phyloP scores from a whole-genome alignment of 30 jellyfish, hydroid and myxozoan genomes.

The Pseudorhiza aurosa region DNA sequence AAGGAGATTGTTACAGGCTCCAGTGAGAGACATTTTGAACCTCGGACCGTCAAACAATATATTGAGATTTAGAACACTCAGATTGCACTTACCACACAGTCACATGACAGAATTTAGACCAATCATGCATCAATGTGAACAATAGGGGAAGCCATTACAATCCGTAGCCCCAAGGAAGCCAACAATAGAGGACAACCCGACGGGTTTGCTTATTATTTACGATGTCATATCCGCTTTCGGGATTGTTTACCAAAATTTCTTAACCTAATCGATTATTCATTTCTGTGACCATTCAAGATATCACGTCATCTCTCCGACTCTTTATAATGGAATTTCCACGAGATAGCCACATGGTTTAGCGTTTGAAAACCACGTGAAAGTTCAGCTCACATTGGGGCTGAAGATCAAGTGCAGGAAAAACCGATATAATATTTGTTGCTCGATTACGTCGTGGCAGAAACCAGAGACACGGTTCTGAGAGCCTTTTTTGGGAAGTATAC shows the following conservation, averaged over 20 bases:
- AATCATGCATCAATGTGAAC: constrained; percentile 6
- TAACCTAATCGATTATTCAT: neutral
- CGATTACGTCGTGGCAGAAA: too few species aligned
- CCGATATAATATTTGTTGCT: too few species aligned
- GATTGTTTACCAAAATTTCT: neutral
- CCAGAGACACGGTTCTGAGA: too few species aligned
- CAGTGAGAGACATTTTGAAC: constrained; percentile 13
- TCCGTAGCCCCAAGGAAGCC: neutral
- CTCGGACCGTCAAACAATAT: constrained; percentile 53
- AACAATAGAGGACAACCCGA: neutral
- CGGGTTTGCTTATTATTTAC: neutral
- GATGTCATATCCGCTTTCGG: constrained; percentile 22
- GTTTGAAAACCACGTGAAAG: neutral
- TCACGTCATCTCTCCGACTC: too few species aligned
- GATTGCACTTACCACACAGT: constrained; percentile 59
- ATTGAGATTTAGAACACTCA: constrained; percentile 28
- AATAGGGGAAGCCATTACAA: constrained; percentile 4
- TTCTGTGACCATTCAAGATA: too few species aligned
- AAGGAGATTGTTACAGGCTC: constrained; percentile 1
- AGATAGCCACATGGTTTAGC: neutral
- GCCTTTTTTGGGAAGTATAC: too few species aligned
- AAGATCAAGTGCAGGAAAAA: too few species aligned
- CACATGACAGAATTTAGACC: constrained; percentile 59
- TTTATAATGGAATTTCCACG: too few species aligned
- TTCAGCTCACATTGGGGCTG: too few species aligned